Base-by-base conservation (phyloP, 2,888 invertebrate species). In the Philereme vetulata region DNA sequence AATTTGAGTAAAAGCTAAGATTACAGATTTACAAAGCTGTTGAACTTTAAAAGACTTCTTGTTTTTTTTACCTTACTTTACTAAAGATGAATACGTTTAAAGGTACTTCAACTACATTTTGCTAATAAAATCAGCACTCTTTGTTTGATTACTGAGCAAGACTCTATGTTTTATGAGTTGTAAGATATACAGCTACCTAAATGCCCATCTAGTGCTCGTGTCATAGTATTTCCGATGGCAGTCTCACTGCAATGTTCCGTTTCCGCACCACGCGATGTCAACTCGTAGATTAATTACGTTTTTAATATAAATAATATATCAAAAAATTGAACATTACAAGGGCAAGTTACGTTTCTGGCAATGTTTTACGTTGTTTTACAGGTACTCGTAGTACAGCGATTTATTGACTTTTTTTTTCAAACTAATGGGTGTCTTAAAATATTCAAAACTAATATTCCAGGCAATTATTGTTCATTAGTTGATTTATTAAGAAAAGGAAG, bases 161-260 rank as follows among this genome's bases (percentile, higher is more conserved):
- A 21, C 73, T 76, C 67, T 62, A 73, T 76, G 75, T 84, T 86
- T 86, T 84, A 83, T 77, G 81, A 80, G 80, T 77, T 75, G 77
- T 74, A 75, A 77, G 78, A 81, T 77, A 79, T 83, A 84, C 83
- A 86, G 84, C 74, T 72, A 73, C 77, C 74, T 77, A 77, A 78
- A 81, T 73, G 75, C 75, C 80, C 75, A 76, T 77, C 75, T 77
- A 71, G 78, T 74, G 74, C 74, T 79, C 71, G 75, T 72, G 72
- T 71, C 74, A 76, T 75, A 72, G 72, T 66, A 72, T 74, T 77
- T 81, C 78, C 77, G 73, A 62, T 53, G 53, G 70, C 72, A 72
- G 74, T 76, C 78, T 78, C 71, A 65, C 73, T 73, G 75, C 79
- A 84, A 81, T 80, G 79, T 78, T 79, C 66, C 69, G 73, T 76